These are phyloP conservation scores for Burhinus bistriatus DNA, from an alignment of 2,113 vertebrate species.

Conservation along the genomic window DNA sequence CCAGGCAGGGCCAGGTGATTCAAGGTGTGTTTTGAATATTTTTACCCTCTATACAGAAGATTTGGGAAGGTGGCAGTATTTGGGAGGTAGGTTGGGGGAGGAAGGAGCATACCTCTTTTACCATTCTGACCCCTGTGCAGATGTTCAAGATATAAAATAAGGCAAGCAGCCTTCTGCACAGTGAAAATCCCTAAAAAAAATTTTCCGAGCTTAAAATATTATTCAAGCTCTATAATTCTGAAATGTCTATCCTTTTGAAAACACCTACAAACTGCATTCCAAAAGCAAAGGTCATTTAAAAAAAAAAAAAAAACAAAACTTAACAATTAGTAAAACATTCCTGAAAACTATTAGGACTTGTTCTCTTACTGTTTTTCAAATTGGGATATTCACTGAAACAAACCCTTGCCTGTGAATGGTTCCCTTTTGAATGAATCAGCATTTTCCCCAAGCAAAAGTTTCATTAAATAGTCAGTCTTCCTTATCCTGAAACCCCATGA, in stretches of 20 bases:
- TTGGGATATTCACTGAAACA: not conserved
- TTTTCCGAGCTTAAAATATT: not conserved
- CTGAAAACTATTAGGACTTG: not conserved
- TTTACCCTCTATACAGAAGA: not conserved
- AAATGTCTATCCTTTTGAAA: not conserved
- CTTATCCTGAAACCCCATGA: not conserved
- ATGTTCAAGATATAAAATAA: not conserved
- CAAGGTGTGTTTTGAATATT: not conserved
- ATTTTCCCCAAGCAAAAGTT: not conserved
- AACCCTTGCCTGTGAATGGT: not conserved
- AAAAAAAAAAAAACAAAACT: too few species aligned
- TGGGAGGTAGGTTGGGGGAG: not conserved
- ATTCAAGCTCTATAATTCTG: not conserved
- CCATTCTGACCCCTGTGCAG: not conserved
- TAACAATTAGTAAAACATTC: not conserved
- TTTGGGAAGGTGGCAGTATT: not conserved
- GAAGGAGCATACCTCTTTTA: not conserved
- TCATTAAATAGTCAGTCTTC: not conserved
- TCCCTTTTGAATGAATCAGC: not conserved
- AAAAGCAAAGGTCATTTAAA: not conserved
- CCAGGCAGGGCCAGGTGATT: fast-evolving
- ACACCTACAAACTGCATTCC: not conserved
- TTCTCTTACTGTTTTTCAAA: not conserved
- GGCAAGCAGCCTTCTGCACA: not conserved
- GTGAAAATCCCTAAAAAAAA: not conserved